Evolutionary conservation across 2,888 invertebrate genomes (phyloP).

Genomic region (Acanthoscelides obtectus): DNA sequence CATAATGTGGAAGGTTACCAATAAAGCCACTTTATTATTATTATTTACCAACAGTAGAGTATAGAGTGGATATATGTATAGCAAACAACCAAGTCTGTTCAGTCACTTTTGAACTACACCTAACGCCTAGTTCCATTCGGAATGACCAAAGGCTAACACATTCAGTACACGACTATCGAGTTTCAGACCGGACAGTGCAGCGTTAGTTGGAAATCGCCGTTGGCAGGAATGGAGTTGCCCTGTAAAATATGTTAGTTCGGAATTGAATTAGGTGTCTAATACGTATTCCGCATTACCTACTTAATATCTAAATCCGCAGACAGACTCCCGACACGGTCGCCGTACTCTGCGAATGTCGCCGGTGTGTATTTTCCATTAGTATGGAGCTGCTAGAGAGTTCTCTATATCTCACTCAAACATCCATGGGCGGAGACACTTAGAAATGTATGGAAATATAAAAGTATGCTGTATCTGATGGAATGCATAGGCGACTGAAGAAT

Average conservation of each 20-base stretch:
- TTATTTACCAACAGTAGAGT: no score
- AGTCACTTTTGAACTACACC: background rate
- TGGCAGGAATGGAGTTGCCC: background rate
- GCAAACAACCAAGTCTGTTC: no score
- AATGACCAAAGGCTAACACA: background rate
- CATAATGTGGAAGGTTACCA: no score
- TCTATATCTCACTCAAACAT: background rate
- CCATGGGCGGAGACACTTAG: background rate
- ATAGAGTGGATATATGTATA: no score
- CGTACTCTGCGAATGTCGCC: background rate
- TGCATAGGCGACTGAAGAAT: no score
- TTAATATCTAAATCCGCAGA: background rate
- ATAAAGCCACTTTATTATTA: no score
- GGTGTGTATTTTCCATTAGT: background rate
- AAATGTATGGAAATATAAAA: no score
- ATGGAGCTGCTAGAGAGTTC: background rate
- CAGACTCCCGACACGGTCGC: background rate
- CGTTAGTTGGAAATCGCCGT: background rate
- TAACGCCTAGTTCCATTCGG: background rate
- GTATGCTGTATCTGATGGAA: no score
- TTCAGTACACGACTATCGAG: background rate
- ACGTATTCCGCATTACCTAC: background rate
- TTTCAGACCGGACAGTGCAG: background rate
- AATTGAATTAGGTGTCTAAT: background rate
- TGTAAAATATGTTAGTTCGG: background rate